phyloP scores from a whole-genome alignment of 2,113 vertebrate species.

The Macaca nemestrina region DNA sequence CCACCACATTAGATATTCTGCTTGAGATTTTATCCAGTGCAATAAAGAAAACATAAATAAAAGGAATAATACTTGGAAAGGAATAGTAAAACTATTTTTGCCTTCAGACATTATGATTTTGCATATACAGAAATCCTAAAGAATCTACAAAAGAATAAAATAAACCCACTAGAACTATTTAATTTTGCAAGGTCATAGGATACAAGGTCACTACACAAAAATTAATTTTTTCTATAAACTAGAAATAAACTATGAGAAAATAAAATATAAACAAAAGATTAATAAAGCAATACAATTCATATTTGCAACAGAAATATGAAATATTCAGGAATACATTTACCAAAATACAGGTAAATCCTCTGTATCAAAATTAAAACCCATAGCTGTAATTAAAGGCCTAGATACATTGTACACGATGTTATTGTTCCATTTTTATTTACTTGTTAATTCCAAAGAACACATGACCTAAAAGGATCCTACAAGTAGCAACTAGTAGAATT shows the following conservation, averaged over 20 bases:
- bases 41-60: neutral
- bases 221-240: neutral
- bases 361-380: neutral
- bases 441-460: neutral
- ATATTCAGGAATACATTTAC: neutral
- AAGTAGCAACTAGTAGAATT: neutral
- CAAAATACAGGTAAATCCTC: neutral
- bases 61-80: neutral
- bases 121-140: neutral
- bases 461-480: neutral
- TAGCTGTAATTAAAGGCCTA: neutral
- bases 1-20: neutral
- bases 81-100: neutral
- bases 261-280: neutral
- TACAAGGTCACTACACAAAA: neutral
- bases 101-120: neutral
- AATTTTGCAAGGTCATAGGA: neutral
- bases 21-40: neutral
- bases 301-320: neutral
- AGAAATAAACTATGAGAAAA: neutral
- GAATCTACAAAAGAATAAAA: neutral
- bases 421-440: neutral
- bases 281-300: neutral
- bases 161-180: neutral
- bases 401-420: neutral